Conservation (phyloP, 2,888 invertebrate genomes). For the Microctonus hyperodae region DNA sequence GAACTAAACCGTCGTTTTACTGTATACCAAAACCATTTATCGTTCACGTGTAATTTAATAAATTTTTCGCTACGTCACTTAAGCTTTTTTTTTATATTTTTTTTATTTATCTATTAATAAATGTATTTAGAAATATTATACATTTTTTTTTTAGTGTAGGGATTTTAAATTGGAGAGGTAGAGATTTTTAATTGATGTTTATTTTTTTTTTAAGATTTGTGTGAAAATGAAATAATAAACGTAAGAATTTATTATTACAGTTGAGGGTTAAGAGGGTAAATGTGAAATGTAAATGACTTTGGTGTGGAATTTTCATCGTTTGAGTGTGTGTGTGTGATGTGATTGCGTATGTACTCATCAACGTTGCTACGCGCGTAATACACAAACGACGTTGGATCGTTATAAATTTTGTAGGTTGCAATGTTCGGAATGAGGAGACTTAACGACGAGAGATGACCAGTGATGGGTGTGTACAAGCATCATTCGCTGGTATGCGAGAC, state of each 20-base stretch:
- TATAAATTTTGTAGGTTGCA: conserved; percentile 43
- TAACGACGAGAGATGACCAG: conserved; percentile 42
- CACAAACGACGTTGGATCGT: conserved; percentile 40
- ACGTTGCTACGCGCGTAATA: conserved; percentile 20
- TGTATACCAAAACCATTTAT: conserved; percentile 31
- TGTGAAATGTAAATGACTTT: neutral
- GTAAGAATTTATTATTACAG: neutral
- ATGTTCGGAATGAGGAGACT: conserved; percentile 27
- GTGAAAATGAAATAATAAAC: too few species aligned
- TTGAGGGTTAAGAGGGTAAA: neutral
- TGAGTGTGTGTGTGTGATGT: conserved; percentile 28
- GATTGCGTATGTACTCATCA: conserved; percentile 22
- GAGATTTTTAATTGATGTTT: too few species aligned
- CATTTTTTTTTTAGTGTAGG: too few species aligned
- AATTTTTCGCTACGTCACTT: conserved; percentile 31
- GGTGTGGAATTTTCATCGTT: conserved; percentile 32
- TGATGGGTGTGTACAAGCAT: conserved; percentile 14
- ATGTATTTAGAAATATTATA: neutral
- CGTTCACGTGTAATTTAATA: conserved; percentile 36
- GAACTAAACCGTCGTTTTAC: neutral
- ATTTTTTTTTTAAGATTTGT: too few species aligned
- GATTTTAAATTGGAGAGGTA: too few species aligned
- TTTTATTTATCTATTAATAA: neutral
- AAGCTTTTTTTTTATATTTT: neutral
- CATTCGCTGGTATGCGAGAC: conserved; percentile 40